A percentile compares a stretch with the other conserved stretches of the same genome.
Evolutionary conservation across 1,140 invertebrate genomes (phyloP).

Genomic region (Trigoniulus corallinus): DNA sequence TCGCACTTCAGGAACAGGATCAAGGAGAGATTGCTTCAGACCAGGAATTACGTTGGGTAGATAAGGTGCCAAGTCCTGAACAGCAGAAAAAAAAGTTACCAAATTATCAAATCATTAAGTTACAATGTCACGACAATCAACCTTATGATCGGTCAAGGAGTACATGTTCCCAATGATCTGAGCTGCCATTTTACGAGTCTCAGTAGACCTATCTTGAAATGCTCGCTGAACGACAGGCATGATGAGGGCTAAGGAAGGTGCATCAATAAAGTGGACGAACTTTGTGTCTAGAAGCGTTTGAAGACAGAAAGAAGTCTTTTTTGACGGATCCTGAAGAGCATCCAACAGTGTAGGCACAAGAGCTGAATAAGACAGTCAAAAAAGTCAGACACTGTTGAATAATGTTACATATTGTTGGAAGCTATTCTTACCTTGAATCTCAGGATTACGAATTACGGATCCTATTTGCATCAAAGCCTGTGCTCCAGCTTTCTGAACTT

Average conservation of each 20-base stretch:
- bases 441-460: conserved; percentile 94
- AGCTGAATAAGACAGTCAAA: conserved; percentile 30
- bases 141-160: conserved; percentile 92
- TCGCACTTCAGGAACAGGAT: conserved; percentile 93
- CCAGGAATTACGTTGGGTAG: conserved; percentile 92
- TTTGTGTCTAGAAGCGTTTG: conserved; percentile 89
- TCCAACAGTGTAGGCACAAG: conserved; percentile 80
- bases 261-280: conserved; percentile 99
- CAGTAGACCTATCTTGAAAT: conserved; percentile 90
- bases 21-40: conserved; percentile 84
- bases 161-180: conserved; percentile 99
- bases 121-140: conserved; percentile 10
- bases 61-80: conserved; percentile 79
- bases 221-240: conserved; percentile 98
- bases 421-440: conserved; percentile 65
- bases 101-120: background rate
- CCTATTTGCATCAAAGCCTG: conserved; percentile 93
- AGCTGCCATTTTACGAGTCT: conserved; percentile 97
- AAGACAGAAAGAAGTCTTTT: conserved; percentile 80
- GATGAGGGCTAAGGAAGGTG: conserved; percentile 91
- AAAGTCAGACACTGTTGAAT: conserved; percentile 21
- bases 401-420: conserved; percentile 5
- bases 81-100: background rate
- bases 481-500: conserved; percentile 92
- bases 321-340: conserved; percentile 90